A percentile compares a stretch with the other conserved stretches of the same genome.
Evolutionary conservation across 92 coral and sea anemone species (phyloP).

Genomic region (Nematostella vectensis): DNA sequence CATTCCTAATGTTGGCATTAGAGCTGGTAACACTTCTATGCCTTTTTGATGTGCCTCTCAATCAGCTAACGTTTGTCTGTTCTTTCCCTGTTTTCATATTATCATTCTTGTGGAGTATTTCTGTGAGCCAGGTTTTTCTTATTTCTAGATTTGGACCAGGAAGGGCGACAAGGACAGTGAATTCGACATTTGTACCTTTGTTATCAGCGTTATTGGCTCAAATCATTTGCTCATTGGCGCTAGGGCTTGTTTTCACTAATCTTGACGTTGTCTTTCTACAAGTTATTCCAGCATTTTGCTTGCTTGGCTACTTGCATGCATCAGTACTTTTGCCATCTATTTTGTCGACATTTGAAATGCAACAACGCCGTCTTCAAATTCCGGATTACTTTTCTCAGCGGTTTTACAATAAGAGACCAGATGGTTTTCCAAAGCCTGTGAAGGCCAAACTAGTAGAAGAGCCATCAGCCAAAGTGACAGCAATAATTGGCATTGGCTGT

Average conservation of each 20-base stretch:
- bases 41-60: constrained; percentile 3
- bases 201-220: not conserved
- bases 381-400: not conserved
- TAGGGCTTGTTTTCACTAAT: constrained; percentile 22
- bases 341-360: not conserved
- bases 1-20: constrained; percentile 7
- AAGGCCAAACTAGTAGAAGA: not conserved
- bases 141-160: not conserved
- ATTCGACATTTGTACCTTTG: constrained; percentile 1
- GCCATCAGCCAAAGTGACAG: constrained; percentile 16
- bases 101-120: constrained; percentile 8
- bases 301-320: not conserved
- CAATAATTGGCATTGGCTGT: constrained; percentile 51
- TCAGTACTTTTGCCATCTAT: not conserved
- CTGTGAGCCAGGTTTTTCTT: constrained; percentile 13
- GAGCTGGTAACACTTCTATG: constrained; percentile 15
- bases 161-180: constrained; percentile 2
- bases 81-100: constrained; percentile 7
- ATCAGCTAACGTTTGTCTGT: constrained; percentile 15
- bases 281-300: constrained; percentile 1
- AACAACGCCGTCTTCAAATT: not conserved
- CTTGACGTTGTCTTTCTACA: constrained; percentile 7
- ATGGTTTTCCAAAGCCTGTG: not conserved
- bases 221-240: constrained; percentile 7
- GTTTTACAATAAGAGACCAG: not conserved